Conservation (phyloP, 2,888 invertebrate genomes). For the Osedax frankpressi region DNA sequence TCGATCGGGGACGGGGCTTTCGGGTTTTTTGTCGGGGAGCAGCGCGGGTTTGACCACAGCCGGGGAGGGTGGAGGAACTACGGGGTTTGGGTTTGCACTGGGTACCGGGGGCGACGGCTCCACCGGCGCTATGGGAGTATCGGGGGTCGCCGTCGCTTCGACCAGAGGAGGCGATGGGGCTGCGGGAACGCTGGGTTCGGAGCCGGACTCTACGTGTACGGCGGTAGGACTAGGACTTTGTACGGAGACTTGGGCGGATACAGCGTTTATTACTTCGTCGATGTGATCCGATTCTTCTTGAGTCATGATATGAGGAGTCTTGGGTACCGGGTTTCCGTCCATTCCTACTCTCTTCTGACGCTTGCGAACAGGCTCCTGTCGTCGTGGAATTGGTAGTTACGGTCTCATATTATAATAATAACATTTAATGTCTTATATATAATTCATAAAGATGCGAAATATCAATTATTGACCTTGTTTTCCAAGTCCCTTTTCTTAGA, state of each 20-base stretch:
- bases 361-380: conserved; percentile 36
- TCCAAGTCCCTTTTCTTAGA: neutral
- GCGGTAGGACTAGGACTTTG: neutral
- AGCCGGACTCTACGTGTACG: neutral
- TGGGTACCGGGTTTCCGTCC: too few relatives aligned
- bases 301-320: conserved; percentile 2
- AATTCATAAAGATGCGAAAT: too few relatives aligned
- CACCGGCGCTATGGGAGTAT: too few relatives aligned
- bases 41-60: too few relatives aligned
- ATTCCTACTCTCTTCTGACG: conserved; percentile 51
- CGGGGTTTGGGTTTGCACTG: too few relatives aligned
- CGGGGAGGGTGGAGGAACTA: too few relatives aligned
- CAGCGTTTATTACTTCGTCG: conserved; percentile 3
- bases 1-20: too few relatives aligned
- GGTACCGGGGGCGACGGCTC: too few relatives aligned
- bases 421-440: conserved; percentile 35
- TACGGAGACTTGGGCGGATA: neutral
- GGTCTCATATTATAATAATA: conserved; percentile 34
- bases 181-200: neutral
- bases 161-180: neutral
- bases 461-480: too few relatives aligned
- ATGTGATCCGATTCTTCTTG: conserved; percentile 11
- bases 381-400: conserved; percentile 19
- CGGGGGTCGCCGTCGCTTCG: too few relatives aligned
- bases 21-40: too few relatives aligned